Percentiles rank a stretch among this genome's conserved stretches.
These are phyloP conservation scores for Palaemon carinicauda DNA, from an alignment of 1,140 invertebrate genomes.

Conservation along the genomic window DNA sequence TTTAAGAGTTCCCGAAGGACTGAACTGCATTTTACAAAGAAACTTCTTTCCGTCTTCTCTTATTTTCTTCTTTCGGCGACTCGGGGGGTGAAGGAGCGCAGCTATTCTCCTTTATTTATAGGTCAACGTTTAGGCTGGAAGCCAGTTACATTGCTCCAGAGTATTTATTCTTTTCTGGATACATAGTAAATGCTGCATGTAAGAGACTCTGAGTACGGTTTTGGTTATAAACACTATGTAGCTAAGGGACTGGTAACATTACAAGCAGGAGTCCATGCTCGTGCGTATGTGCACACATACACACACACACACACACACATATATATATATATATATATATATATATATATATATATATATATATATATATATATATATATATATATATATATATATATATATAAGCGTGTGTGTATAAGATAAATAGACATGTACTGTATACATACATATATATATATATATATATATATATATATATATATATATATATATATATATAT, in stretches of 20 bases:
- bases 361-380: slow-evolving; percentile 2
- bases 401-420: not conserved
- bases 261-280: not conserved
- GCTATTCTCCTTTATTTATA: too few species aligned
- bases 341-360: slow-evolving; percentile 2
- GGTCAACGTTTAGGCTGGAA: too few species aligned
- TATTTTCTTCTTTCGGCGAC: too few species aligned
- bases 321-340: not conserved
- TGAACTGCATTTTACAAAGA: too few species aligned
- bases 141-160: too few species aligned
- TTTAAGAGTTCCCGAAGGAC: too few species aligned
- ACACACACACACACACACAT: not conserved
- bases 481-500: not conserved
- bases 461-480: slow-evolving; percentile 2
- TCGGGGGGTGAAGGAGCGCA: too few species aligned
- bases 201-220: too few species aligned
- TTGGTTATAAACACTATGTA: too few species aligned
- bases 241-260: not conserved
- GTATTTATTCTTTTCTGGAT: too few species aligned
- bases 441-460: not conserved
- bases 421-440: not conserved
- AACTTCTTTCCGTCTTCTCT: too few species aligned
- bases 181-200: too few species aligned
- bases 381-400: not conserved
- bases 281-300: not conserved